Percentiles rank a stretch among this genome's conserved stretches.
Conservation (phyloP, 2,797 vertebrate species). For the Chrysocyon brachyurus region DNA sequence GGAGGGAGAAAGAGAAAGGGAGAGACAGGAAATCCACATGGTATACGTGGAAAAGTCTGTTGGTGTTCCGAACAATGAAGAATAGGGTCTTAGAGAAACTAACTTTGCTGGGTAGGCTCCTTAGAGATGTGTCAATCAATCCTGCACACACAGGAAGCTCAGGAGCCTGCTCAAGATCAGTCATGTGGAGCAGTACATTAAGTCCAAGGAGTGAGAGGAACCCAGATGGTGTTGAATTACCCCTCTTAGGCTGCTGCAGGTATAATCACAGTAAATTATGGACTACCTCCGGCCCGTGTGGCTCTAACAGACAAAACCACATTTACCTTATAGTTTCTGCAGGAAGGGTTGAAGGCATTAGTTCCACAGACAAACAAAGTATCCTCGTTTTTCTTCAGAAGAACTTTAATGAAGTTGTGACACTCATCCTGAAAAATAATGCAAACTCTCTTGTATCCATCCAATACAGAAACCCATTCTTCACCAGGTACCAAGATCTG, state of each 20-base stretch:
- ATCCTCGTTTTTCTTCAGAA: conserved; percentile 96
- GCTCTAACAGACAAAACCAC: conserved; percentile 57
- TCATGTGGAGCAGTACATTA: conserved; percentile 56
- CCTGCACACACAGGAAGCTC: conserved; percentile 73
- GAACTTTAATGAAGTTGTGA: conserved; percentile 99
- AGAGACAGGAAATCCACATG: neutral
- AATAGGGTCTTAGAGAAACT: conserved; percentile 69
- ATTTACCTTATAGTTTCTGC: conserved; percentile 96
- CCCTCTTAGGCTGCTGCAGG: conserved; percentile 79
- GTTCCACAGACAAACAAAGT: conserved; percentile 98
- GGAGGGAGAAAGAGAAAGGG: neutral
- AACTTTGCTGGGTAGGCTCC: conserved; percentile 17
- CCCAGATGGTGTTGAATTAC: conserved; percentile 62
- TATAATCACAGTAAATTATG: conserved; percentile 85
- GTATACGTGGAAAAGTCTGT: neutral
- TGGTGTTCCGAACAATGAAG: conserved; percentile 62
- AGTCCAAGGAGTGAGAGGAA: neutral
- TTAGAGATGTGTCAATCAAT: conserved; percentile 68
- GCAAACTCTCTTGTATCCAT: conserved; percentile 59
- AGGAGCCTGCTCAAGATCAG: conserved; percentile 57
- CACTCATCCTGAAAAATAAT: conserved; percentile 95
- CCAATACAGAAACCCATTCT: conserved; percentile 38
- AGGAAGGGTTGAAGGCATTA: conserved; percentile 98
- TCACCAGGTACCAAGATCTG: conserved; percentile 11
- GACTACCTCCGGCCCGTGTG: conserved; percentile 52